A percentile compares a stretch with the other conserved stretches of the same genome.
Evolutionary conservation across 1,140 invertebrate species (phyloP).

Genomic region (Aphis gossypii): DNA sequence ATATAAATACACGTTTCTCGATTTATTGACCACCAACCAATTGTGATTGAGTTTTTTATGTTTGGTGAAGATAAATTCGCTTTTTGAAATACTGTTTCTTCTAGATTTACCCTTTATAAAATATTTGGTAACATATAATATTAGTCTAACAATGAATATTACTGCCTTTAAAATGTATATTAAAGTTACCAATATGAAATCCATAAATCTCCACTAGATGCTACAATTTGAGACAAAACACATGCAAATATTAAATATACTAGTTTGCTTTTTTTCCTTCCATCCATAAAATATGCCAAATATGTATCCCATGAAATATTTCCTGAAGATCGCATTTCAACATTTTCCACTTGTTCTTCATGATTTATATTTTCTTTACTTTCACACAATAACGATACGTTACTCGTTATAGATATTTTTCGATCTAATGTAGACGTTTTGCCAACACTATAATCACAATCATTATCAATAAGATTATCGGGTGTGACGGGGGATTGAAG

Average conservation of each 20-base stretch:
- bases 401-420: conserved; percentile 61
- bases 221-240: conserved; percentile 61
- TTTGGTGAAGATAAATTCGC: neutral
- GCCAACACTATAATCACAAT: neutral
- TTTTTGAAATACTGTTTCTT: conserved; percentile 62
- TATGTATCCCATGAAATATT: conserved; percentile 65
- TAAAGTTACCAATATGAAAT: neutral
- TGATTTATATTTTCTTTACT: neutral
- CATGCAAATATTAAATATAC: conserved; percentile 70
- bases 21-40: conserved; percentile 30
- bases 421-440: neutral
- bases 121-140: neutral
- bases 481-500: conserved; percentile 52
- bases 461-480: neutral
- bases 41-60: neutral
- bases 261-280: conserved; percentile 71
- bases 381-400: conserved; percentile 60
- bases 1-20: conserved; percentile 68
- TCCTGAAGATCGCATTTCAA: conserved; percentile 57
- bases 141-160: neutral
- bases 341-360: conserved; percentile 58
- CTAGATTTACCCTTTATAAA: conserved; percentile 66
- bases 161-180: neutral
- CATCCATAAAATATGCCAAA: conserved; percentile 73
- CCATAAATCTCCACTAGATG: neutral